Percentiles rank a stretch among this genome's conserved stretches.
Evolutionary conservation across 2,113 vertebrate species (phyloP).

Genomic region (Procavia capensis): DNA sequence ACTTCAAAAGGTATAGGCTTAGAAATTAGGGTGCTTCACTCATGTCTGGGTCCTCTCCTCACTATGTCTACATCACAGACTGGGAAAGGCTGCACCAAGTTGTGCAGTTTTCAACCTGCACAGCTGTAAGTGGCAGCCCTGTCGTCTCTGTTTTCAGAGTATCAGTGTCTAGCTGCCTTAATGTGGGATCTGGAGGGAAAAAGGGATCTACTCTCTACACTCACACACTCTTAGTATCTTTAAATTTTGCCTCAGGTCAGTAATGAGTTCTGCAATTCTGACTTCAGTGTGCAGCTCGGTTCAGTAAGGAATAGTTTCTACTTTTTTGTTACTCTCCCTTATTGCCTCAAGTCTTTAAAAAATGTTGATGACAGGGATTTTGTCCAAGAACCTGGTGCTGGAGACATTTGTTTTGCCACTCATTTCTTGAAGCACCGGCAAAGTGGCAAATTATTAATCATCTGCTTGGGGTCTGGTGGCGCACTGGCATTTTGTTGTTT

Average conservation of each 20-base stretch:
- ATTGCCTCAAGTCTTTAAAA: conserved; percentile 39
- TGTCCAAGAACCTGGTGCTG: neutral
- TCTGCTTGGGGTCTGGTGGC: neutral
- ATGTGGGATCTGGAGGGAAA: neutral
- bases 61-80: neutral
- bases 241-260: conserved; percentile 24
- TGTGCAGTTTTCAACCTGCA: neutral
- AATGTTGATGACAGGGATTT: neutral
- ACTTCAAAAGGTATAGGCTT: neutral
- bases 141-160: neutral
- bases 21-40: neutral
- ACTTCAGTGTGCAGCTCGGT: conserved; percentile 36
- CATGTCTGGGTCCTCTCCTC: neutral
- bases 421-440: neutral
- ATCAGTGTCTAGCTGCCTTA: neutral
- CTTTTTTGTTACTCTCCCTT: neutral
- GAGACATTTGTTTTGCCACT: neutral
- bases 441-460: neutral
- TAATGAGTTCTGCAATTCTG: conserved; percentile 4
- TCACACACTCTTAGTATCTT: neutral
- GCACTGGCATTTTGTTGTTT: neutral
- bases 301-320: conserved; percentile 34
- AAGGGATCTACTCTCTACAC: too few relatives aligned
- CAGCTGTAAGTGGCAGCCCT: fast-evolving
- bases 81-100: too few relatives aligned